Conservation (phyloP, 2,797 vertebrate genomes). For the Spea hammondii region DNA sequence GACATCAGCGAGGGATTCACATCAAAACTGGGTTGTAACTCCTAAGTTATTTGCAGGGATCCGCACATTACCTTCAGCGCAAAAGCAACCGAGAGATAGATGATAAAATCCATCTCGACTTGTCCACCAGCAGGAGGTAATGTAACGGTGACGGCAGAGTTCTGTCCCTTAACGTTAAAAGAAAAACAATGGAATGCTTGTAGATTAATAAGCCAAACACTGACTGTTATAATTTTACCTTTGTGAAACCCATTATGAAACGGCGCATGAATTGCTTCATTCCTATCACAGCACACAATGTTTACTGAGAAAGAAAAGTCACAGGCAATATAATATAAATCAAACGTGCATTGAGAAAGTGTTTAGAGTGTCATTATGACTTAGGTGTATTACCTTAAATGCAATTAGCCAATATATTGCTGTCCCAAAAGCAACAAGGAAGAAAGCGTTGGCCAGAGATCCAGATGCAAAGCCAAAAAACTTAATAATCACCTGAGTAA, state of each 20-base stretch:
- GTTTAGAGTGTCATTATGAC: not conserved
- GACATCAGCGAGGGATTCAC: no score
- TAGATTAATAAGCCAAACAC: no score
- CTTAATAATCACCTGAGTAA: constrained; percentile 48
- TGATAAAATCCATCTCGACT: constrained; percentile 56
- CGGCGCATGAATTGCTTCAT: no score
- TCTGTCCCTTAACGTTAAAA: constrained; percentile 50
- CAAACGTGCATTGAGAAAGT: no score
- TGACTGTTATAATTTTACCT: no score
- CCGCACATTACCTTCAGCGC: constrained; percentile 54
- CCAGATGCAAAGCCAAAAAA: constrained; percentile 51
- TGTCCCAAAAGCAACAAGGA: constrained; percentile 38
- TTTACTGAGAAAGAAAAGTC: no score
- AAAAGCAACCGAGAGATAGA: constrained; percentile 56
- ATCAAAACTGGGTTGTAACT: no score
- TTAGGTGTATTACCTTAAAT: constrained; percentile 44
- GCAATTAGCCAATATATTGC: constrained; percentile 57
- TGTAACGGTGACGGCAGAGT: constrained; percentile 46
- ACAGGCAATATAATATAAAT: no score
- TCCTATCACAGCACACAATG: no score
- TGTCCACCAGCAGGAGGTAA: constrained; percentile 55
- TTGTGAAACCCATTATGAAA: no score
- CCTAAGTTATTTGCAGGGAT: not conserved
- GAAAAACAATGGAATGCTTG: no score
- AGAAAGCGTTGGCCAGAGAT: constrained; percentile 54